Base-by-base conservation (phyloP, 2,888 invertebrate species). In the Xestia ashworthii region DNA sequence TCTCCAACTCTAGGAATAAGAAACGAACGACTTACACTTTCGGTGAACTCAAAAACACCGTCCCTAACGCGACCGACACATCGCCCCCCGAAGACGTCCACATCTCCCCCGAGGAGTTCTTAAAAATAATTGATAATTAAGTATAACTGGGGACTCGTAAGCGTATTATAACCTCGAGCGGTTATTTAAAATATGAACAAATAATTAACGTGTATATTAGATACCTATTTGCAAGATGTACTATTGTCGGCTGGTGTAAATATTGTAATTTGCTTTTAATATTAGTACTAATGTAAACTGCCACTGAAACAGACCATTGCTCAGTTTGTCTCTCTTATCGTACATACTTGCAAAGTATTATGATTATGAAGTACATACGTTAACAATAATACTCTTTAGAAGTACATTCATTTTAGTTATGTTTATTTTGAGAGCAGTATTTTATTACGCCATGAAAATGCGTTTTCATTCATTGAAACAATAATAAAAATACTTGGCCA, bases 241-340 rank as follows among this genome's bases (percentile, higher is more conserved):
- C 89, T 90, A 90, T 90, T 89, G 91, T 92, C 93, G 91, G 93
- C 93, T 91, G 92, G 88, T 96, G 96, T 96, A 96, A 95, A 96
- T 96, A 96, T 93, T 95, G 95, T 96, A 96, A 94, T 95, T 95
- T 93, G 96, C 96, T 96, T 96, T 92, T 95, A 94, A 93, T 93
- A 92, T 94, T 94, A 95, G 93, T 91, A 91, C 85, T 95, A 94
- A 93, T 89, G 88, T 92, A 94, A 93, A 91, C 93, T 92, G 94
- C 93, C 96, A 96, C 96, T 96, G 96, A 95, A 96, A 96, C 96
- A 93, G 95, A 92, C 94, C 95, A 96, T 96, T 93, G 94, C 93
- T 90, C 90, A 95, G 95, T 94, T 89, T 78, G 50, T 81, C 70
- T 79, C 83, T 77, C 72, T 74, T 68, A 65, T 50, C 75, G 72